Evolutionary conservation across 2,888 invertebrate species (phyloP).

Genomic region (Exephanes ischioxanthus): DNA sequence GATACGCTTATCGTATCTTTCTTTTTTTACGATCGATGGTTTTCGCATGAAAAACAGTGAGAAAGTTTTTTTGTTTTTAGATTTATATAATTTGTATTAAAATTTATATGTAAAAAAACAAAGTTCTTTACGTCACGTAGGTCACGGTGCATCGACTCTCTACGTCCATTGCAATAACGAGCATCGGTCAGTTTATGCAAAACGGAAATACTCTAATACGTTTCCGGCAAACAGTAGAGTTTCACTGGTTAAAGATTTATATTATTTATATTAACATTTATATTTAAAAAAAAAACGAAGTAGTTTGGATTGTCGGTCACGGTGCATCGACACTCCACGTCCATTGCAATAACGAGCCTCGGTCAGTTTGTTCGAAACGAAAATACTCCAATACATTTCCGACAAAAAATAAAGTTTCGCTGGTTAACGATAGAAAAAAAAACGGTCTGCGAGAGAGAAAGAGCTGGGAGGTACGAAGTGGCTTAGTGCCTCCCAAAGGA

Average conservation of each 20-base stretch:
- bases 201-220: not conserved
- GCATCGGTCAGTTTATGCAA: not conserved
- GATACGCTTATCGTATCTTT: too few species aligned
- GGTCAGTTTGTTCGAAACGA: not conserved
- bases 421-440: conserved; percentile 16
- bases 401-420: conserved; percentile 14
- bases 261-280: too few species aligned
- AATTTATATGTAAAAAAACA: too few species aligned
- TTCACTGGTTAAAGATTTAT: not conserved
- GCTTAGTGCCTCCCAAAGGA: conserved; percentile 78
- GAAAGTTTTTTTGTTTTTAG: too few species aligned
- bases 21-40: too few species aligned
- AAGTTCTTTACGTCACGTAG: too few species aligned
- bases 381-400: not conserved
- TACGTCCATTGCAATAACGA: not conserved
- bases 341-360: not conserved
- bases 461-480: conserved; percentile 74
- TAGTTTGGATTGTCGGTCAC: not conserved
- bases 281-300: too few species aligned
- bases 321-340: not conserved
- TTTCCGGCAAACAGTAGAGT: conserved; percentile 19
- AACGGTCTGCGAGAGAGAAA: conserved; percentile 44
- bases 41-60: too few species aligned
- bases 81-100: too few species aligned
- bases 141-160: not conserved